Conservation (phyloP, 2,888 invertebrate species). For the Unio delphinus region DNA sequence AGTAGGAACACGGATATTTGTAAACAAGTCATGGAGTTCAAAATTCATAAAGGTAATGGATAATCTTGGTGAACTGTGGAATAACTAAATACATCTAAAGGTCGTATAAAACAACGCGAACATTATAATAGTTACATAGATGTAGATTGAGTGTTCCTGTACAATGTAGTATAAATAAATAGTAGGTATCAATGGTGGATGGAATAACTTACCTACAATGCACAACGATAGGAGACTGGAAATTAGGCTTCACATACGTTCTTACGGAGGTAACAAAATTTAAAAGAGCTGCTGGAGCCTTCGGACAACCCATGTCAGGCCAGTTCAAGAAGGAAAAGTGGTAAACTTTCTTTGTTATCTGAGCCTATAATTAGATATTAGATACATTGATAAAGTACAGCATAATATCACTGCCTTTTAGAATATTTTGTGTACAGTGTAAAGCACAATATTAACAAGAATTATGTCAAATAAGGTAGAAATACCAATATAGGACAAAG, state of each 20-base stretch:
- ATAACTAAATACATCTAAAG: no score
- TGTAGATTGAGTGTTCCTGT: no score
- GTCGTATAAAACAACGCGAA: no score
- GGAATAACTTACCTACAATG: conserved; percentile 79
- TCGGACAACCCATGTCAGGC: conserved; percentile 83
- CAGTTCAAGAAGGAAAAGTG: conserved; percentile 82
- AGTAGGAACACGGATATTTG: no score
- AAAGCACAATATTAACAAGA: no score
- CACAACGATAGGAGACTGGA: conserved; percentile 76
- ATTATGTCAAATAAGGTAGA: no score
- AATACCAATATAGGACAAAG: no score
- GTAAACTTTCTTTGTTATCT: conserved; percentile 72
- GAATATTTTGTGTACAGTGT: no score
- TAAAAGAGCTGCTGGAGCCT: conserved; percentile 77
- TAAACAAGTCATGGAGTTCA: no score
- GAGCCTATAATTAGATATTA: conserved; percentile 53
- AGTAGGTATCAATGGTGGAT: neutral
- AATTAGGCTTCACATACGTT: conserved; percentile 74
- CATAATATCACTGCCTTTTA: neutral
- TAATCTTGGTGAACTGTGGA: no score
- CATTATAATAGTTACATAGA: neutral
- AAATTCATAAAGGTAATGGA: neutral
- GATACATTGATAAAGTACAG: no score
- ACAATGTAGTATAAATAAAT: neutral
- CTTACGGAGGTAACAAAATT: conserved; percentile 78